These are phyloP conservation scores for Lepus europaeus DNA, from an alignment of 2,113 vertebrate species.

Conservation along the genomic window DNA sequence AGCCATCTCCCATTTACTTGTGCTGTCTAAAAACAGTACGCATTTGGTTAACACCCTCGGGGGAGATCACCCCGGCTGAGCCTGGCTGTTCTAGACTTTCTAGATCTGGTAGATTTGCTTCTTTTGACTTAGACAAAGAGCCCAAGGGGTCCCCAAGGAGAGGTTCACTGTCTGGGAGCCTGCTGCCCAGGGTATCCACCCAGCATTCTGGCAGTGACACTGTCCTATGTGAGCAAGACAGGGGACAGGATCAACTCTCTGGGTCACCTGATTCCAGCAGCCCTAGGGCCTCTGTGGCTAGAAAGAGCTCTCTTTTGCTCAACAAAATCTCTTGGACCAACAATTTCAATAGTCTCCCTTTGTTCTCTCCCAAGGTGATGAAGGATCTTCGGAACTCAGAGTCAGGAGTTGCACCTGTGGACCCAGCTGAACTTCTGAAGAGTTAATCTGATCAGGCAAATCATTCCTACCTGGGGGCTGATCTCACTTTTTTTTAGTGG, in stretches of 20 bases:
- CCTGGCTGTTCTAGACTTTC: neutral
- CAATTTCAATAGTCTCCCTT: neutral
- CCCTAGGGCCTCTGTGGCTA: neutral
- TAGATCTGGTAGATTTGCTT: neutral
- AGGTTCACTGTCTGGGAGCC: too few relatives aligned
- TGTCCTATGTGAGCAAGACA: fast-evolving
- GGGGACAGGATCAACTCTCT: neutral
- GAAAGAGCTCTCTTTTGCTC: neutral
- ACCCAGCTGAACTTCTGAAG: neutral
- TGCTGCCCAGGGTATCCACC: fast-evolving
- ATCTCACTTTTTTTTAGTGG: neutral
- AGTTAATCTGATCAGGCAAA: neutral
- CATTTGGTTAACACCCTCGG: neutral
- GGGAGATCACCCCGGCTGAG: neutral
- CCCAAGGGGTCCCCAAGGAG: neutral
- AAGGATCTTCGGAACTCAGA: neutral
- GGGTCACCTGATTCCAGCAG: neutral
- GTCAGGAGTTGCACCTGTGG: neutral
- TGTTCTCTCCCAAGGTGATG: neutral
- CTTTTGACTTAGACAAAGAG: neutral
- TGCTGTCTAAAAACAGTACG: neutral
- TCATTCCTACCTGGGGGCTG: neutral
- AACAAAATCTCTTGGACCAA: neutral
- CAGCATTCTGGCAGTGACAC: neutral
- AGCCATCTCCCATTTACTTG: neutral